Evolutionary conservation across 2,888 invertebrate genomes (phyloP), one percentile per base, ranked within the genome.

Genomic region (Branchipolynoe longqiensis): DNA sequence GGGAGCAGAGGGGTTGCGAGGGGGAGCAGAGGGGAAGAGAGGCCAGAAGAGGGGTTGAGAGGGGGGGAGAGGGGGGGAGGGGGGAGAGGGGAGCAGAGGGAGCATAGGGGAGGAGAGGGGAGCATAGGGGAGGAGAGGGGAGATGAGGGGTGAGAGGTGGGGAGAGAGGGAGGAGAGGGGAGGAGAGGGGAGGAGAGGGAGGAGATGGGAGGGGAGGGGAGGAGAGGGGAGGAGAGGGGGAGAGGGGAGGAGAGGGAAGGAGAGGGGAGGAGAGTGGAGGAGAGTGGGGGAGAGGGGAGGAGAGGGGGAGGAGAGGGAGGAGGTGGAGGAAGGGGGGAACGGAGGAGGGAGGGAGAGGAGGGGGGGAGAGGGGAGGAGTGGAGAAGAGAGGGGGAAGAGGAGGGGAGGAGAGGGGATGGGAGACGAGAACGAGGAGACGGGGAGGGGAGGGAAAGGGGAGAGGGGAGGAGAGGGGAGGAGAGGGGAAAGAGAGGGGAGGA

Each of bases 181-280:
- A n/a, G n/a, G n/a, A n/a, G n/a, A 56, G 3, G 3, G 6, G 3
- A 56, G 56, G 56, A 3, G 56, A 1, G 56, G 3, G 18, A 25
- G 56, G 25, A 25, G 18, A 25, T 1, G 18, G 3, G 58, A 84
- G 85, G 62, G 56, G 38, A n/a, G 56, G 25, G 56, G 18, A 25
- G 1, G 18, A 1, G 58, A 84, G 85, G 62, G 56, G 38, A n/a
- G 28, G n/a, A 31, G 54, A 69, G 38, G 54, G 83, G 18, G 40
- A 41, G 73, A 40, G 58, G 54, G 41, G 36, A 41, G 36, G 62
- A 84, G 64, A 56, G 59, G 38, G 12, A 56, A 56, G 62, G 2
- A 83, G 64, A 48, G 83, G 31, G 48, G 25, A 0, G n/a, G 64
- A 22, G 38, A 12, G 56, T 25, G 54, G 41, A 41, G 14, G 12